Conservation (phyloP, 2,113 vertebrate species). For the Paramisgurnus dabryanus region DNA sequence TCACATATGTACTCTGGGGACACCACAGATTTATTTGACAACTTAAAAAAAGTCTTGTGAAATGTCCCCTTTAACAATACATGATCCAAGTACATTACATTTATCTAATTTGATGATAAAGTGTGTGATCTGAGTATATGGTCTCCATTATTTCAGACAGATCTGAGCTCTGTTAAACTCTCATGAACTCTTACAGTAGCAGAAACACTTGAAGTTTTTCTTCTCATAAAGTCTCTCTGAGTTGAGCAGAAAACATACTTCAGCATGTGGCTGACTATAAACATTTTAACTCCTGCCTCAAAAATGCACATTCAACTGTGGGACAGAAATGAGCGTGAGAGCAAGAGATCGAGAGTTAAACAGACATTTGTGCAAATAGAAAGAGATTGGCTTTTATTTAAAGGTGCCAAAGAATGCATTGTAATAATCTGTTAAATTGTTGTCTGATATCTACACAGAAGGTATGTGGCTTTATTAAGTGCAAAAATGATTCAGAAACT, state of each 20-base stretch:
- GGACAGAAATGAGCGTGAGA: conserved; percentile 11
- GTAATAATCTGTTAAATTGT: no score
- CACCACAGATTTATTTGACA: no score
- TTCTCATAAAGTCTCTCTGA: neutral
- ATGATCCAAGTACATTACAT: neutral
- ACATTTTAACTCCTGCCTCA: conserved; percentile 42
- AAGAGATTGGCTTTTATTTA: no score
- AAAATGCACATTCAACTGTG: conserved; percentile 37
- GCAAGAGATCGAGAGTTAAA: neutral
- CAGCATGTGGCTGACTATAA: conserved; percentile 31
- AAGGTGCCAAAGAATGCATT: no score
- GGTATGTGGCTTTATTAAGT: no score
- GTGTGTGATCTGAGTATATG: neutral
- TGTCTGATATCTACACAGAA: no score
- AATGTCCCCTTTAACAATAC: no score
- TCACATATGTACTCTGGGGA: no score
- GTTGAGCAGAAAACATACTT: conserved; percentile 31
- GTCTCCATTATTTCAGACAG: neutral
- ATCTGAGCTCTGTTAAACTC: neutral
- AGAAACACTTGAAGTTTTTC: neutral
- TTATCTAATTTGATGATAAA: neutral
- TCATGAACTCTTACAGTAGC: neutral
- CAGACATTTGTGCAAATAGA: neutral
- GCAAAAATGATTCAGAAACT: no score
- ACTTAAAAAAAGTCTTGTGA: no score